phyloP scores from a whole-genome alignment of 2,888 invertebrate species.

The Dicranocentrus wangi region DNA sequence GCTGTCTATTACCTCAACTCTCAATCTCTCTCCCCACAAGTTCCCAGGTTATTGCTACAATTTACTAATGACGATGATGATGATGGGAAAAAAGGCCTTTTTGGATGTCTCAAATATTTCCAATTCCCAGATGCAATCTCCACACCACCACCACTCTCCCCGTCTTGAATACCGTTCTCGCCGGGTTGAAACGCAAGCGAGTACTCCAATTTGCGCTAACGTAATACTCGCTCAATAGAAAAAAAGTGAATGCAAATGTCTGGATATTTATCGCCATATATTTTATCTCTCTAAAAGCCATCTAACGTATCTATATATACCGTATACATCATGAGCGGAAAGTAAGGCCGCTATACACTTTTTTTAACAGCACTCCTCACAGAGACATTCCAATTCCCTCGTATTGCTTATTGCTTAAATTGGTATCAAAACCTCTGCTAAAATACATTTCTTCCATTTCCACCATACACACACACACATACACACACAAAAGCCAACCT shows the following conservation, averaged over 20 bases:
- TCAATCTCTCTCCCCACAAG: neutral
- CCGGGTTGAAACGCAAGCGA: conserved; percentile 19
- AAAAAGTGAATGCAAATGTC: conserved; percentile 13
- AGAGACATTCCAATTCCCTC: neutral
- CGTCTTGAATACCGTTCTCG: conserved; percentile 22
- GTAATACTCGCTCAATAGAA: conserved; percentile 10
- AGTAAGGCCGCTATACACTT: no score
- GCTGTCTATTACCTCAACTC: neutral
- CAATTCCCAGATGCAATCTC: conserved; percentile 31
- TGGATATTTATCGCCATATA: conserved; percentile 13
- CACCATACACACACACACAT: neutral
- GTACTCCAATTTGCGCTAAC: conserved; percentile 24
- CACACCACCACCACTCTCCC: conserved; percentile 24
- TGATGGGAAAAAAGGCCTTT: neutral
- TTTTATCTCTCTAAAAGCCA: neutral
- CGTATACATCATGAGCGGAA: no score
- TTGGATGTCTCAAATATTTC: conserved; percentile 6
- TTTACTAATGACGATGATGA: conserved; percentile 21
- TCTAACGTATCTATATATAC: neutral
- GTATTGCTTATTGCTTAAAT: conserved; percentile 4
- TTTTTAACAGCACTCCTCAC: no score
- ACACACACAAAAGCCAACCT: no score
- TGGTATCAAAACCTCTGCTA: neutral
- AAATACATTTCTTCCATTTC: neutral
- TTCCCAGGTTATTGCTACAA: conserved; percentile 11